phyloP scores from a whole-genome alignment of 2,113 vertebrate species.

The Azemiops feae region DNA sequence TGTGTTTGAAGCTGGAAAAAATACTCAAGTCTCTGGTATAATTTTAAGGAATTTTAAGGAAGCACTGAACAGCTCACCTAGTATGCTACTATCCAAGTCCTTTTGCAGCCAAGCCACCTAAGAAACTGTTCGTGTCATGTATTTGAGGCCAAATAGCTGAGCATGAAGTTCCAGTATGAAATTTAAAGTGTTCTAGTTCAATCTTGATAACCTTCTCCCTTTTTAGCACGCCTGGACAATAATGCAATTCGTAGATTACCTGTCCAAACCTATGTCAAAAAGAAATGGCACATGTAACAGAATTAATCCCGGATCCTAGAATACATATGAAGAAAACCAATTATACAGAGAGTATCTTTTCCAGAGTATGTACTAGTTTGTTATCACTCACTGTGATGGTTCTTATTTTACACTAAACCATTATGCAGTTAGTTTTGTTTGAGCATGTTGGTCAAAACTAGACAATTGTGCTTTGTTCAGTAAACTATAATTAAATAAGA shows the following conservation, averaged over 20 bases:
- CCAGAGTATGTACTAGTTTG: background rate
- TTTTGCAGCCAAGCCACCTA: background rate
- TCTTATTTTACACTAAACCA: background rate
- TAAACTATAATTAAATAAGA: background rate
- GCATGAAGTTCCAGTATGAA: background rate
- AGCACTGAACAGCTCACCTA: background rate
- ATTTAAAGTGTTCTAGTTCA: background rate
- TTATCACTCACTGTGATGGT: background rate
- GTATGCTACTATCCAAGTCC: background rate
- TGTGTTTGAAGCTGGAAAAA: background rate
- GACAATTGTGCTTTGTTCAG: background rate
- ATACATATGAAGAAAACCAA: background rate
- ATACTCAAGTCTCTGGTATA: background rate
- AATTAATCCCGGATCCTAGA: background rate
- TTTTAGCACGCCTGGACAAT: background rate
- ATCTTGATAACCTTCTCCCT: background rate
- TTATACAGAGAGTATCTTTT: background rate
- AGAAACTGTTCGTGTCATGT: background rate
- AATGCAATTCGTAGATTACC: background rate
- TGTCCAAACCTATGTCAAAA: background rate
- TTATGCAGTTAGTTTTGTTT: background rate
- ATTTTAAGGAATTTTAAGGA: background rate
- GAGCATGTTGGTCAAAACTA: background rate
- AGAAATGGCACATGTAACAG: background rate
- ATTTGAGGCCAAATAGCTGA: background rate